phyloP scores from a whole-genome alignment of 2,888 invertebrate species.

The Deilephila elpenor region DNA sequence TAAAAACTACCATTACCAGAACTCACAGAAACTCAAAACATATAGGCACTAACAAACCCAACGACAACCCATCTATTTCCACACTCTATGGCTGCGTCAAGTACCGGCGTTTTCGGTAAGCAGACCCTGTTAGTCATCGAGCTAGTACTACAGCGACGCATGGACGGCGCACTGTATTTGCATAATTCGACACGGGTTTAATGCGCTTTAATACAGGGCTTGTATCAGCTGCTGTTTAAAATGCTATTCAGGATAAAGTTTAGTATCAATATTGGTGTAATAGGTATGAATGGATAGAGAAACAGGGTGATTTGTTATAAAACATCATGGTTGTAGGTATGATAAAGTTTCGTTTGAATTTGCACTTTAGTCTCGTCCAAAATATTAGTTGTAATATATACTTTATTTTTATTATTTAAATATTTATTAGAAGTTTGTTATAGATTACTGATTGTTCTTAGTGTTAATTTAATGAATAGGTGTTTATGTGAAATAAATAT shows the following conservation, averaged over 20 bases:
- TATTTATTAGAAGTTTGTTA: too few relatives aligned
- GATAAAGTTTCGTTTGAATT: too few relatives aligned
- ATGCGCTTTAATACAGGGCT: slow-evolving; percentile 15
- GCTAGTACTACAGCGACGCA: slow-evolving; percentile 44
- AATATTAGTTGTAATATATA: too few relatives aligned
- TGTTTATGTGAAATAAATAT: too few relatives aligned
- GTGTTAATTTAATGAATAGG: too few relatives aligned
- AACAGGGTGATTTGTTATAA: neutral
- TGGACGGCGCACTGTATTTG: slow-evolving; percentile 45
- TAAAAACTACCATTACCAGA: too few relatives aligned
- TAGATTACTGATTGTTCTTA: too few relatives aligned
- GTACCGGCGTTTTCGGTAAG: slow-evolving; percentile 47
- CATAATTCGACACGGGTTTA: slow-evolving; percentile 61
- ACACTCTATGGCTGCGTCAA: slow-evolving; percentile 28
- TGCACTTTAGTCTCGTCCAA: too few relatives aligned
- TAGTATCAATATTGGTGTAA: neutral
- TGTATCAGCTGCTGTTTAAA: slow-evolving; percentile 5
- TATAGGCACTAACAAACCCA: too few relatives aligned
- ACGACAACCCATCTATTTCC: neutral
- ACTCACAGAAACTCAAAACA: too few relatives aligned
- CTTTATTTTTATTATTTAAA: too few relatives aligned
- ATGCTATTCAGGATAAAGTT: neutral
- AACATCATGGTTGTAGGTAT: neutral
- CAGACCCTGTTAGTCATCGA: slow-evolving; percentile 52
- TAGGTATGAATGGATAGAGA: neutral